Conservation (phyloP, 1,140 invertebrate genomes). For the Panonychus citri region DNA sequence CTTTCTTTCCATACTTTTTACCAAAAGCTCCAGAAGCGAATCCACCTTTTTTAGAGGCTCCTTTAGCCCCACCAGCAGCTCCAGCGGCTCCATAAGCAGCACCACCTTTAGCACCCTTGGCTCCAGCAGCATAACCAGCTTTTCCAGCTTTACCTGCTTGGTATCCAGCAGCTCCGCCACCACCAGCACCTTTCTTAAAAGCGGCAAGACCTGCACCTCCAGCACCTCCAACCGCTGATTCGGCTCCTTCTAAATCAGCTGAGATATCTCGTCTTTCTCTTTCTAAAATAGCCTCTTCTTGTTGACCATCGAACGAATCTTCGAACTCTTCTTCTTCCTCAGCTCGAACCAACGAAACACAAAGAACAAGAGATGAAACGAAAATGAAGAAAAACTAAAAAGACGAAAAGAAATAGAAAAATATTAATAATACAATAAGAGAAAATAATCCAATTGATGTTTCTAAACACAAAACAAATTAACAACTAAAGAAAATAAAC, state of each 20-base stretch:
- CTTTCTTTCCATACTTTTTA: constrained; percentile 1
- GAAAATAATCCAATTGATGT: too few relatives aligned
- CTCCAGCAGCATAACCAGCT: not conserved
- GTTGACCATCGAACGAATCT: too few relatives aligned
- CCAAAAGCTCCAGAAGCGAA: constrained; percentile 3
- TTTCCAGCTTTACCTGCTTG: not conserved
- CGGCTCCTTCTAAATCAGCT: constrained; percentile 3
- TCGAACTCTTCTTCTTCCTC: too few relatives aligned
- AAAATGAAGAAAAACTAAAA: too few relatives aligned
- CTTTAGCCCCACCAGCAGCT: not conserved
- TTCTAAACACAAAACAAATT: too few relatives aligned
- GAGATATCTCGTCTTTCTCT: not conserved
- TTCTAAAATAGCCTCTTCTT: too few relatives aligned
- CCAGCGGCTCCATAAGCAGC: not conserved
- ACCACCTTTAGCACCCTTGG: not conserved
- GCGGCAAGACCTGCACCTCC: not conserved
- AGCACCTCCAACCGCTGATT: constrained; percentile 1
- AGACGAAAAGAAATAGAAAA: too few relatives aligned
- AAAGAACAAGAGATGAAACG: too few relatives aligned
- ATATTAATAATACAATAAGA: too few relatives aligned
- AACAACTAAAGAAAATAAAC: too few relatives aligned
- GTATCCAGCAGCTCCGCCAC: not conserved
- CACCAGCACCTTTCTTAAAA: not conserved
- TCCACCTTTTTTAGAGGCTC: not conserved
- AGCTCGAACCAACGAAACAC: too few relatives aligned